A percentile compares a stretch with the other conserved stretches of the same genome.
Conservation (phyloP, 2,888 invertebrate species). For the Troides aeacus region DNA sequence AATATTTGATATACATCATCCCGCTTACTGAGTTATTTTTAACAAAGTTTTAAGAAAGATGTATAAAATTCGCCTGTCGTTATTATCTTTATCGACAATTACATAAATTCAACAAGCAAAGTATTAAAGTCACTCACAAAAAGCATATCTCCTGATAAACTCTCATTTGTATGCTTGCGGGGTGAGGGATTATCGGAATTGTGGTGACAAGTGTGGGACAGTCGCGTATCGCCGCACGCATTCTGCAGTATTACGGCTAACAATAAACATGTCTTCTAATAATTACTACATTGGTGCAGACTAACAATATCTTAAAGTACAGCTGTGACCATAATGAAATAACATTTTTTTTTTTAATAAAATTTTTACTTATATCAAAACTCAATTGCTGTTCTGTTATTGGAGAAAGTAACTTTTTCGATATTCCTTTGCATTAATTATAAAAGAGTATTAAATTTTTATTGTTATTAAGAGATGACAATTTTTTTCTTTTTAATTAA, state of each 20-base stretch:
- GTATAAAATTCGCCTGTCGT: background rate
- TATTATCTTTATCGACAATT: background rate
- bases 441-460: background rate
- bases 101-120: background rate
- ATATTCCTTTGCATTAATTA: no score
- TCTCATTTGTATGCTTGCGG: constrained; percentile 21
- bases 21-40: no score
- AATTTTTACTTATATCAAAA: background rate
- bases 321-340: background rate
- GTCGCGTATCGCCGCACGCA: constrained; percentile 8
- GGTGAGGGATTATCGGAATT: constrained; percentile 22
- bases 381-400: no score
- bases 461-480: background rate
- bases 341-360: background rate
- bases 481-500: no score
- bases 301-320: constrained; percentile 16
- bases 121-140: background rate
- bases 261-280: constrained; percentile 29
- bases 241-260: constrained; percentile 20
- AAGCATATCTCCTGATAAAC: background rate
- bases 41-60: background rate
- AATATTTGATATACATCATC: no score
- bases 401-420: no score
- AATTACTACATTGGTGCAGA: constrained; percentile 19
- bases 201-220: constrained; percentile 28